A percentile compares a stretch with the other conserved stretches of the same genome.
Evolutionary conservation across 2,888 invertebrate species (phyloP).

Genomic region (Diplazon laetatorius): DNA sequence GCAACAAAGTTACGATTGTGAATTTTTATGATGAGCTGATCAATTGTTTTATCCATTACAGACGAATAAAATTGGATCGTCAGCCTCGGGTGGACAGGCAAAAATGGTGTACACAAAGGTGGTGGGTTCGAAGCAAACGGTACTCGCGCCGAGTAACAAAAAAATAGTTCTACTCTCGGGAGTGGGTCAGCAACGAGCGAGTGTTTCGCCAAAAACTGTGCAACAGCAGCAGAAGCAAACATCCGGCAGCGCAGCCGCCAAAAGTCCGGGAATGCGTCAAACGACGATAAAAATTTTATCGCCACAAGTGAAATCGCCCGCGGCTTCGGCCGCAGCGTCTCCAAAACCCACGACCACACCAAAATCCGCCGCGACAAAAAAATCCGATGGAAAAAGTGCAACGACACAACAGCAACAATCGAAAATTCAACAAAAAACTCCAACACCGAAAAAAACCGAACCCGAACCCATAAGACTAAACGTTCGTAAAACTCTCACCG

Average conservation of each 20-base stretch:
- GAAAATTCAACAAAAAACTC: slow-evolving; percentile 46
- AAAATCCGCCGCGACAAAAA: slow-evolving; percentile 72
- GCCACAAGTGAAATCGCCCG: slow-evolving; percentile 63
- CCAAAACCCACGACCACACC: slow-evolving; percentile 65
- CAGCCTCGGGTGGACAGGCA: slow-evolving; percentile 66
- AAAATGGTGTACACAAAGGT: slow-evolving; percentile 79
- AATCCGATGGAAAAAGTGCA: slow-evolving; percentile 78
- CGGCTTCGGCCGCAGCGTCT: slow-evolving; percentile 62
- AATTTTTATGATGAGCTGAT: neutral
- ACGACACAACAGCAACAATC: slow-evolving; percentile 69
- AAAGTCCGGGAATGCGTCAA: slow-evolving; percentile 78
- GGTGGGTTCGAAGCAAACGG: slow-evolving; percentile 77
- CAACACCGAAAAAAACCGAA: slow-evolving; percentile 77
- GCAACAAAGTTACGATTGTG: neutral
- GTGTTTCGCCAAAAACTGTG: slow-evolving; percentile 58
- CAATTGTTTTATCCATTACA: slow-evolving; percentile 58
- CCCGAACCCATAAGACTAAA: slow-evolving; percentile 91
- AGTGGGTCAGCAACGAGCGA: slow-evolving; percentile 70
- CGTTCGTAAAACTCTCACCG: slow-evolving; percentile 90
- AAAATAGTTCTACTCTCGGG: slow-evolving; percentile 68
- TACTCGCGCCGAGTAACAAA: slow-evolving; percentile 78
- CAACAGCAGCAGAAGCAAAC: slow-evolving; percentile 56
- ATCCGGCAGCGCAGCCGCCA: slow-evolving; percentile 52
- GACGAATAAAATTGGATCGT: slow-evolving; percentile 64
- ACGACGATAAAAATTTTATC: slow-evolving; percentile 83